A percentile compares a stretch with the other conserved stretches of the same genome.
These are phyloP conservation scores for Lathronympha strigana DNA, from an alignment of 2,888 invertebrate species.

Conservation along the genomic window DNA sequence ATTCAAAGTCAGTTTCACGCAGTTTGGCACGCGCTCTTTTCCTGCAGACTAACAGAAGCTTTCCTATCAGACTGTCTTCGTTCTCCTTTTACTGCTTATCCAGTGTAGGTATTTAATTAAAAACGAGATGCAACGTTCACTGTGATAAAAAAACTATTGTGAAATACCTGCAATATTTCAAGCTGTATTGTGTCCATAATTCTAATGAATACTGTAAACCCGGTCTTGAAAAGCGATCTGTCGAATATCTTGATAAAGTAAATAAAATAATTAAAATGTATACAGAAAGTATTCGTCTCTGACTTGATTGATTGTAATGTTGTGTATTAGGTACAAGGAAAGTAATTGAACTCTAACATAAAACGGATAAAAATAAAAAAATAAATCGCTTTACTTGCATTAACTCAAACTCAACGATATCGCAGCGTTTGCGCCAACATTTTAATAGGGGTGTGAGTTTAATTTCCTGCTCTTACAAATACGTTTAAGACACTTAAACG, in stretches of 20 bases:
- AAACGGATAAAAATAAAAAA: not conserved
- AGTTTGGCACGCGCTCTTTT: not conserved
- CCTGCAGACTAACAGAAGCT: not conserved
- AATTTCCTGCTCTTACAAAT: conserved; percentile 64
- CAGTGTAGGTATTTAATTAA: too few relatives aligned
- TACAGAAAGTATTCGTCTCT: too few relatives aligned
- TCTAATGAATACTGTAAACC: too few relatives aligned
- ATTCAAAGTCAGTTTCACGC: not conserved
- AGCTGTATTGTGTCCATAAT: too few relatives aligned
- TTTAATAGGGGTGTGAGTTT: conserved; percentile 57
- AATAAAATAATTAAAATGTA: too few relatives aligned
- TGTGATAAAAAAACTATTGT: too few relatives aligned
- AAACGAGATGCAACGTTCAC: too few relatives aligned
- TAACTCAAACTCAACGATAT: not conserved
- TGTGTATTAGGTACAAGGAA: not conserved
- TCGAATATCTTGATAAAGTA: too few relatives aligned
- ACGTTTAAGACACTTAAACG: conserved; percentile 67
- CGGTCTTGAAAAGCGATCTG: too few relatives aligned
- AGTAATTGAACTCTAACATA: not conserved
- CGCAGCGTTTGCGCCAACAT: not conserved
- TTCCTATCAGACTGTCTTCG: not conserved
- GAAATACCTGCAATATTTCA: too few relatives aligned
- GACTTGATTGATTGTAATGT: too few relatives aligned
- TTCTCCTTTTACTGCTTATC: not conserved
- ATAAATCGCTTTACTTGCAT: not conserved